A percentile compares a stretch with the other conserved stretches of the same genome.
Evolutionary conservation across 2,888 invertebrate species (phyloP).

Genomic region (Drosophila cracens): DNA sequence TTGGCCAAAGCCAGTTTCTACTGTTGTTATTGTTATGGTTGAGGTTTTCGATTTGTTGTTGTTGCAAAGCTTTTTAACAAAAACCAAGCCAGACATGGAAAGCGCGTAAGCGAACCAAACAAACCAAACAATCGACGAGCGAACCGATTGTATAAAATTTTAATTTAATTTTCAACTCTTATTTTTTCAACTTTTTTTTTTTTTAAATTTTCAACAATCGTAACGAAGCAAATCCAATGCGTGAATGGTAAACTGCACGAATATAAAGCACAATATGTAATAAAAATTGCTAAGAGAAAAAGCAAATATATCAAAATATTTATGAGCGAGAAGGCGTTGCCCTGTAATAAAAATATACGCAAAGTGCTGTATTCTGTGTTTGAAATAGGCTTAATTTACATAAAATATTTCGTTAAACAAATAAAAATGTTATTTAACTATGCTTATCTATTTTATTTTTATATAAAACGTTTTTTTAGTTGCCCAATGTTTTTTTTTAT

Average conservation of each 20-base stretch:
- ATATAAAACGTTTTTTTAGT: not conserved
- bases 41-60: conserved; percentile 8
- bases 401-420: not conserved
- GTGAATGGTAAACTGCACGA: conserved; percentile 62
- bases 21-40: conserved; percentile 17
- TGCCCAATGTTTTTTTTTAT: not conserved
- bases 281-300: conserved; percentile 31
- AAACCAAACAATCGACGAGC: conserved; percentile 10
- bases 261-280: conserved; percentile 51
- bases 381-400: not conserved
- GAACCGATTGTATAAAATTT: conserved; percentile 48
- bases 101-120: conserved; percentile 53
- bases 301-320: conserved; percentile 1
- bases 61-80: conserved; percentile 26
- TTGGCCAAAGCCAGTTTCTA: conserved; percentile 68
- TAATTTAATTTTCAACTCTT: conserved; percentile 52
- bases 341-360: conserved; percentile 8
- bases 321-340: conserved; percentile 2
- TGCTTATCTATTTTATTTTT: not conserved
- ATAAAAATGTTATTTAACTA: not conserved
- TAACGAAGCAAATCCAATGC: conserved; percentile 56
- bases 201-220: conserved; percentile 28
- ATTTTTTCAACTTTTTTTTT: conserved; percentile 20
- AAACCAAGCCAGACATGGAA: conserved; percentile 46
- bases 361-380: not conserved